Conservation (phyloP, 2,113 vertebrate genomes). For the Barnardius zonarius region DNA sequence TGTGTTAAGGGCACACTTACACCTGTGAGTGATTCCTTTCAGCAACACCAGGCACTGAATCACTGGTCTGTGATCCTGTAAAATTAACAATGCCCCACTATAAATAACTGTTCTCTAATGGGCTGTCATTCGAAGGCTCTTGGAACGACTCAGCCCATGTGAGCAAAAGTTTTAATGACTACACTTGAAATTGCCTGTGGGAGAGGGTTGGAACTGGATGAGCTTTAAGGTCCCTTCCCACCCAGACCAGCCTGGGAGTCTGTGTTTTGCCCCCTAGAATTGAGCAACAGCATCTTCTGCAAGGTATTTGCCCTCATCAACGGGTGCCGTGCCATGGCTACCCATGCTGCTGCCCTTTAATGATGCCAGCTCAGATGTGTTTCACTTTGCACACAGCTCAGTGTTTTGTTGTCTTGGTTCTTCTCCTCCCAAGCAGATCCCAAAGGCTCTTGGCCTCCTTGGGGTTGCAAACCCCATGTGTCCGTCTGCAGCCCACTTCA, state of each 20-base stretch:
- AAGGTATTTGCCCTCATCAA: background rate
- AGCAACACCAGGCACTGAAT: constrained; percentile 64
- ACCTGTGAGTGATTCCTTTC: constrained; percentile 69
- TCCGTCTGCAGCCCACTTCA: background rate
- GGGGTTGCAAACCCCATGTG: background rate
- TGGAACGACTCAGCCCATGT: constrained; percentile 66
- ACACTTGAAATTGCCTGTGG: constrained; percentile 64
- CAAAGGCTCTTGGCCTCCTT: background rate
- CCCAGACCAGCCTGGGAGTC: background rate
- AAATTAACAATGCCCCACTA: constrained; percentile 69
- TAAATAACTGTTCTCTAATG: constrained; percentile 76
- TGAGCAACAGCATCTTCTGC: background rate
- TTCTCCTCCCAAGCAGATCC: background rate
- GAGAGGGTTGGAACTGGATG: background rate
- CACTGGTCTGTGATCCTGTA: constrained; percentile 70
- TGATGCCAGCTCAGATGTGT: rapidly evolving
- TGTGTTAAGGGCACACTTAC: background rate
- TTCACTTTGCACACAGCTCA: background rate
- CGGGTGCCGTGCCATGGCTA: rapidly evolving
- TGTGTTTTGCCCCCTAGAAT: background rate
- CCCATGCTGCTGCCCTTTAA: background rate
- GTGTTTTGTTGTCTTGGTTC: background rate
- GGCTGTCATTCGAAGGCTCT: constrained; percentile 66
- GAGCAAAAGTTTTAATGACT: constrained; percentile 70
- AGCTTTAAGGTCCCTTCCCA: background rate